Conservation (phyloP, 2,888 invertebrate genomes). For the Theretra japonica region DNA sequence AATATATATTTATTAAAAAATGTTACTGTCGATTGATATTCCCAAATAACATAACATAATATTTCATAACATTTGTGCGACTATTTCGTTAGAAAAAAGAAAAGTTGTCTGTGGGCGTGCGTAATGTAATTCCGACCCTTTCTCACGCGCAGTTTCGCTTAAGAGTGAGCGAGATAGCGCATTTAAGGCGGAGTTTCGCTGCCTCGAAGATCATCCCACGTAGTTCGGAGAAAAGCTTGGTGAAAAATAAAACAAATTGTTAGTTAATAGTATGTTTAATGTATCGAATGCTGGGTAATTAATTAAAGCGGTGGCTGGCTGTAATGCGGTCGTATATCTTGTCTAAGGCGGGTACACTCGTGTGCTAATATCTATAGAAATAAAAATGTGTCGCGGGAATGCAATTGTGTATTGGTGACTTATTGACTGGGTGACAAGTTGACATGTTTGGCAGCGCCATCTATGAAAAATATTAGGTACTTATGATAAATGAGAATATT, state of each 20-base stretch:
- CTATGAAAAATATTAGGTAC: too few species aligned
- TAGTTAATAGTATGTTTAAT: conserved; percentile 60
- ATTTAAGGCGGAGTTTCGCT: conserved; percentile 63
- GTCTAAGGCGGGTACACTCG: conserved; percentile 1
- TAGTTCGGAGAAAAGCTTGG: conserved; percentile 49
- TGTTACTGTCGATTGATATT: conserved; percentile 50
- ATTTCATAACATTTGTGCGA: conserved; percentile 48
- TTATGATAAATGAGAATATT: too few species aligned
- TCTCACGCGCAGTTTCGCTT: conserved; percentile 36
- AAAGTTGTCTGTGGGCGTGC: conserved; percentile 41
- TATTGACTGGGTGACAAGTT: conserved; percentile 4
- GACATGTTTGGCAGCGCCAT: not conserved
- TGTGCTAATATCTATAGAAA: conserved; percentile 26
- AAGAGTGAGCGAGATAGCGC: conserved; percentile 47
- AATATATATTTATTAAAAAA: conserved; percentile 48
- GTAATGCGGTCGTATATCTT: conserved; percentile 27
- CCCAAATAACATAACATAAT: conserved; percentile 46
- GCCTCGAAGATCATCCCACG: conserved; percentile 48
- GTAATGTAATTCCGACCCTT: conserved; percentile 39
- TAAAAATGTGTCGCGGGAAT: not conserved
- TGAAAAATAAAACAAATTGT: conserved; percentile 64
- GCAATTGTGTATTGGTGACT: not conserved
- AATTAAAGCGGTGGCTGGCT: conserved; percentile 19
- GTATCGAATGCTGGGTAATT: conserved; percentile 38
- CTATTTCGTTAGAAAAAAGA: conserved; percentile 25